These are phyloP conservation scores for Ia io DNA, from an alignment of 2,113 vertebrate species.

Conservation along the genomic window DNA sequence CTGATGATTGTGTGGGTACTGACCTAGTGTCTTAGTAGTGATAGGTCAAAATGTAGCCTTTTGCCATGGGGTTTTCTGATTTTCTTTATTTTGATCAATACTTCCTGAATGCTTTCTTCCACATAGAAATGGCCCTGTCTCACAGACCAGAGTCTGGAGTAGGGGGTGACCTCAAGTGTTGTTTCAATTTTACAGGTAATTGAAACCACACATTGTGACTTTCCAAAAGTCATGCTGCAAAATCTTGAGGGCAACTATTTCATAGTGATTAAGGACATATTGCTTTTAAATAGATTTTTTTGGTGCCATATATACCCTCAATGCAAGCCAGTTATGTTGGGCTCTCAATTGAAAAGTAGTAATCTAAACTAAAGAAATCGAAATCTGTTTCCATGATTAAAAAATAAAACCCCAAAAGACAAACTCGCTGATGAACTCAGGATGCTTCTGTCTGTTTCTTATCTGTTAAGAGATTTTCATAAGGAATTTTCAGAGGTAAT, in stretches of 20 bases:
- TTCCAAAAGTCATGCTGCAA: neutral
- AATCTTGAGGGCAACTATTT: slow-evolving; percentile 9
- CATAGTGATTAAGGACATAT: neutral
- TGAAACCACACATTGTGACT: neutral
- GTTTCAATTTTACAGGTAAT: neutral
- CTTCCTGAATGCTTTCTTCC: neutral
- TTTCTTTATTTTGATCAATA: neutral
- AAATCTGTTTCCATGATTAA: slow-evolving; percentile 6
- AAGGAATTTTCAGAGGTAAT: slow-evolving; percentile 59
- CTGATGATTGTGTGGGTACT: neutral
- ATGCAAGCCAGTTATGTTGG: neutral
- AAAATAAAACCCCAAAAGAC: neutral
- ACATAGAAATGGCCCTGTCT: neutral
- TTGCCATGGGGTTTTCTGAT: neutral
- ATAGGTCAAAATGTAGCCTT: neutral
- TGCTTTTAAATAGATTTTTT: slow-evolving; percentile 26
- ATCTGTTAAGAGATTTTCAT: slow-evolving; percentile 18
- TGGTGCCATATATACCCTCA: neutral
- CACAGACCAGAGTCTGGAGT: neutral
- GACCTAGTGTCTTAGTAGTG: neutral
- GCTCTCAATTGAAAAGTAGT: neutral
- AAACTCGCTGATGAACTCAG: neutral
- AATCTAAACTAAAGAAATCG: slow-evolving; percentile 21
- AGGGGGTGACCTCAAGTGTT: neutral
- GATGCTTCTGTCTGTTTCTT: slow-evolving; percentile 31